A percentile compares a stretch with the other conserved stretches of the same genome.
These are phyloP conservation scores for Scaptomyza cyrtandrae DNA, from an alignment of 2,888 invertebrate genomes.

Conservation along the genomic window DNA sequence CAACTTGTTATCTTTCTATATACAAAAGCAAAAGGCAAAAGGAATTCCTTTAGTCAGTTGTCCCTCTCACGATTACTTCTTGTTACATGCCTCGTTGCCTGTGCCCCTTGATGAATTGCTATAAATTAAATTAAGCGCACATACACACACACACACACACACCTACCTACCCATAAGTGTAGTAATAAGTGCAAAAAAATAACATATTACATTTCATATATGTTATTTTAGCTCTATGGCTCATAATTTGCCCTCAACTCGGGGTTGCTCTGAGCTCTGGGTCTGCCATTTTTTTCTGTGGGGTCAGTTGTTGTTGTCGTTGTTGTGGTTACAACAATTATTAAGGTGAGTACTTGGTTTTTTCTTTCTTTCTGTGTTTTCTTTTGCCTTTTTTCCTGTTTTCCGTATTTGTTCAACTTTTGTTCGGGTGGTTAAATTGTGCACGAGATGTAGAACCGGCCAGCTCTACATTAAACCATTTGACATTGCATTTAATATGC, in stretches of 20 bases:
- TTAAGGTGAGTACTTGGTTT: constrained; percentile 48
- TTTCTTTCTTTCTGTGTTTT: constrained; percentile 17
- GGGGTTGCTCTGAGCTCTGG: constrained; percentile 22
- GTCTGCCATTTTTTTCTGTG: constrained; percentile 52
- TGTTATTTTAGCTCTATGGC: constrained; percentile 46
- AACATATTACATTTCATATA: constrained; percentile 68
- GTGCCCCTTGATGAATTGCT: constrained; percentile 69
- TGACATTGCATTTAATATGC: constrained; percentile 77
- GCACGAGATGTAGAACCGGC: constrained; percentile 13
- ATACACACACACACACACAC: constrained; percentile 24
- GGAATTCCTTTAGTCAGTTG: constrained; percentile 9
- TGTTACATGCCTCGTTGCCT: constrained; percentile 69
- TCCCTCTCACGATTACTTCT: constrained; percentile 37
- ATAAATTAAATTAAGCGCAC: constrained; percentile 73
- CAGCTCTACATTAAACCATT: constrained; percentile 71
- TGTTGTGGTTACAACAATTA: constrained; percentile 73
- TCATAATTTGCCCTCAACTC: constrained; percentile 56
- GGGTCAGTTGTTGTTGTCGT: constrained; percentile 67
- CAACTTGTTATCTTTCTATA: constrained; percentile 1
- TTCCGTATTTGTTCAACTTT: constrained; percentile 18
- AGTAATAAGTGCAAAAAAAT: constrained; percentile 55
- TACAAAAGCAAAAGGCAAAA: too few relatives aligned
- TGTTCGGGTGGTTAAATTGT: constrained; percentile 56
- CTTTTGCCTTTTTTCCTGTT: constrained; percentile 3
- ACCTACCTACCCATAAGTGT: constrained; percentile 27